Evolutionary conservation across 2,113 vertebrate species (phyloP), one percentile per base, ranked within the genome.

Genomic region (Melanerpes aurifrons): DNA sequence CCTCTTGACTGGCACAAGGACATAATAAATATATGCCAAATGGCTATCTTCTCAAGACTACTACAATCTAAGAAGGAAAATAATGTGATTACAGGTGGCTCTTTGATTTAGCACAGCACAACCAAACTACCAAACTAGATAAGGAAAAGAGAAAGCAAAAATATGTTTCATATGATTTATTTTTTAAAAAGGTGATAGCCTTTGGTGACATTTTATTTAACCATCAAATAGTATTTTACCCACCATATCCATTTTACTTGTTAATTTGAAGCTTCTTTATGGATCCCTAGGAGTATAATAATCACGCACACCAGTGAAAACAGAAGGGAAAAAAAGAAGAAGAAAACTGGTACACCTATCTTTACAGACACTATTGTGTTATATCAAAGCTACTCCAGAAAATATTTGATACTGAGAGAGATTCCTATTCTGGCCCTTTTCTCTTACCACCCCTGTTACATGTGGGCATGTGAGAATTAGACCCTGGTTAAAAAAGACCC

Each of bases 21-120:
- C n/a, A 54, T 93, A 40, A 82, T 67, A 92, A 74, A 93, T 80
- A 80, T 15, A 92, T 66, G 22, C 28, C 17, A 79, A 90, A 89
- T 64, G 26, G 45, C 14, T 31, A n/a, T 73, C 66, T 95, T 53
- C 77, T 92, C 19, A 59, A 91, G 68, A 54, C 17, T 64, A 85
- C 13, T 37, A 35, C 64, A 58, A 75, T 26, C 53, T 69, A 87
- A 64, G 68, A 79, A 88, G 16, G n/a, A 89, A 90, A 90, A 82
- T 16, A 87, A 29, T 21, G 10, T 40, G 50, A 78, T 69, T 86
- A 59, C 9, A 81, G 69, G 70, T 14, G 5, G 32, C 26, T 84
- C 69, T 81, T 86, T 29, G 68, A 91, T 69, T 83, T 71, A 74
- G 24, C 18, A n/a, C 2, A 87, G 45, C 7, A 28, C 29, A 50